A percentile compares a stretch with the other conserved stretches of the same genome.
These are phyloP conservation scores for Drosophila nigricruria DNA, from an alignment of 2,888 invertebrate species.

Conservation along the genomic window DNA sequence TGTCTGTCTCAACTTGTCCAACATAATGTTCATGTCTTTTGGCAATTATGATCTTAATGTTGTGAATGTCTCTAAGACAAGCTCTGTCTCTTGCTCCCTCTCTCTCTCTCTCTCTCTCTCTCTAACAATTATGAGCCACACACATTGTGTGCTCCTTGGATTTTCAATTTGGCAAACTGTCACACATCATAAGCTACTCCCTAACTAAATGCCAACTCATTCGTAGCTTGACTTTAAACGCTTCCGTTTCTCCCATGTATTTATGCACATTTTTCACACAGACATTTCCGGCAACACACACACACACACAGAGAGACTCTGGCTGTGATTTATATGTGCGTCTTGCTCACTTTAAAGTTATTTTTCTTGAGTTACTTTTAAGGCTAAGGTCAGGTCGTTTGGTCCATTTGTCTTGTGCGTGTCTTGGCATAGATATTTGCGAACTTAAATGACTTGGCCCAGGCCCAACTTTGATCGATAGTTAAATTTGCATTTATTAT, in stretches of 20 bases:
- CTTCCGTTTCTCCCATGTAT: constrained; percentile 25
- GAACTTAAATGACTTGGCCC: neutral
- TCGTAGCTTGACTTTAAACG: constrained; percentile 28
- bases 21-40: constrained; percentile 41
- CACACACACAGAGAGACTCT: constrained; percentile 1
- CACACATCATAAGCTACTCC: constrained; percentile 27
- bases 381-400: constrained; percentile 27
- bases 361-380: constrained; percentile 25
- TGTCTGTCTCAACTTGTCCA: constrained; percentile 7
- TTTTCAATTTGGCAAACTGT: constrained; percentile 63
- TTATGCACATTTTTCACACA: constrained; percentile 38
- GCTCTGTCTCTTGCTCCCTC: neutral
- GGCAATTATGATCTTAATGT: constrained; percentile 60
- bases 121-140: constrained; percentile 34
- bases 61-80: too few species aligned
- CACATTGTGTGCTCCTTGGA: constrained; percentile 24
- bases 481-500: neutral
- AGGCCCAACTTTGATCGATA: neutral
- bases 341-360: neutral
- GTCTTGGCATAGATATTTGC: constrained; percentile 50
- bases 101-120: neutral
- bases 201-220: constrained; percentile 20
- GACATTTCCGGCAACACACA: neutral
- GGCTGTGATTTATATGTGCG: constrained; percentile 56
- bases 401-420: constrained; percentile 54